These are phyloP conservation scores for Tetrax tetrax DNA, from an alignment of 2,113 vertebrate species.

Conservation along the genomic window DNA sequence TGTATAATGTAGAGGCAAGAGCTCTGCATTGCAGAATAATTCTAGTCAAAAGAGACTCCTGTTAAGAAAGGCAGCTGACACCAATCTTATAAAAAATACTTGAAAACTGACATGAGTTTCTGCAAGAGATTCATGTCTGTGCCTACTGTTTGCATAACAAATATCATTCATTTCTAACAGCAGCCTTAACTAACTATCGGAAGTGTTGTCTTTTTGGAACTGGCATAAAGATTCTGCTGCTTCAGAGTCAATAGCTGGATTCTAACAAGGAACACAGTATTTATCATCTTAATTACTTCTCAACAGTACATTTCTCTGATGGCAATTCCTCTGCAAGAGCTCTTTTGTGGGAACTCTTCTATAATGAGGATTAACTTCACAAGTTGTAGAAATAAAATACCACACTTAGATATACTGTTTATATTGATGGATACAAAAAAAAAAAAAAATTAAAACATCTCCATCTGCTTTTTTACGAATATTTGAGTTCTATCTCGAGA, in stretches of 20 bases:
- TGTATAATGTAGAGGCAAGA: conserved; percentile 3
- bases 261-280: background rate
- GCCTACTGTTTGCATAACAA: conserved; percentile 39
- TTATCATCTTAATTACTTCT: conserved; percentile 29
- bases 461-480: background rate
- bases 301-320: background rate
- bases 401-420: background rate
- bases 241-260: background rate
- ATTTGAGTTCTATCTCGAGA: background rate
- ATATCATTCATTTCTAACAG: conserved; percentile 20
- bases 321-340: background rate
- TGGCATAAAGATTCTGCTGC: background rate
- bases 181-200: background rate
- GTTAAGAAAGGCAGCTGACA: conserved; percentile 50
- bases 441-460: background rate
- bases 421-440: background rate
- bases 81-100: background rate
- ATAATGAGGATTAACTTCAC: background rate
- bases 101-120: conserved; percentile 47
- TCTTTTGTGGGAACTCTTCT: background rate
- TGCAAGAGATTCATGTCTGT: background rate
- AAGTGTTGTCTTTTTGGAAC: background rate
- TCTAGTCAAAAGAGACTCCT: conserved; percentile 11
- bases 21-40: conserved; percentile 38
- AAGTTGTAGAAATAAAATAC: background rate